A percentile compares a stretch with the other conserved stretches of the same genome.
phyloP scores from a whole-genome alignment of 2,113 vertebrate species.

The Xyliphius kryptos region DNA sequence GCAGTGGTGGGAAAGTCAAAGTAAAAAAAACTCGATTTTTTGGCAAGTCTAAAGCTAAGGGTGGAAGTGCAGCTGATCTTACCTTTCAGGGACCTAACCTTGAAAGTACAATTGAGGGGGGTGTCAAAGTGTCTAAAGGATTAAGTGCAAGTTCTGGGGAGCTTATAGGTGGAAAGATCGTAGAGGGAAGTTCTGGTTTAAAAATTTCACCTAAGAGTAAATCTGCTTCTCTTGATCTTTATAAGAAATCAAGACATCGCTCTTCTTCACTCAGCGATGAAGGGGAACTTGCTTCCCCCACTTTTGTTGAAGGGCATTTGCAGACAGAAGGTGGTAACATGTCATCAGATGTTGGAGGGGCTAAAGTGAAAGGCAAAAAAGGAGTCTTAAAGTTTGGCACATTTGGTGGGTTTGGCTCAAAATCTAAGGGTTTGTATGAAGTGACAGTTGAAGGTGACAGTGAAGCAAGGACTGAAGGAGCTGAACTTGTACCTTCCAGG shows the following conservation, averaged over 20 bases:
- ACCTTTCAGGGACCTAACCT: constrained; percentile 52
- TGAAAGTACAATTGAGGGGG: constrained; percentile 61
- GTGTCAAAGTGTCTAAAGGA: constrained; percentile 70
- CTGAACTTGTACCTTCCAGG: constrained; percentile 61
- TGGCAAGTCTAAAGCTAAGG: constrained; percentile 78
- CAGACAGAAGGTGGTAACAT: constrained; percentile 66
- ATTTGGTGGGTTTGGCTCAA: constrained; percentile 86
- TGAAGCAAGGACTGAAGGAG: constrained; percentile 57
- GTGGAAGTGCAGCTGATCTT: constrained; percentile 52
- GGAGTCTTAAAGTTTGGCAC: constrained; percentile 87
- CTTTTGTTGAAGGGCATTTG: constrained; percentile 63
- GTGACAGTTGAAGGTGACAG: constrained; percentile 75
- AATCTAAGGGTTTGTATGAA: constrained; percentile 87
- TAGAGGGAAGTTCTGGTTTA: constrained; percentile 51
- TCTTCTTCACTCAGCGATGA: constrained; percentile 82
- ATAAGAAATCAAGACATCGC: constrained; percentile 74
- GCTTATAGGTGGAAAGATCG: constrained; percentile 49
- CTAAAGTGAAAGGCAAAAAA: constrained; percentile 66
- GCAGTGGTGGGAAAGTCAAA: constrained; percentile 75
- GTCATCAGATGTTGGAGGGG: constrained; percentile 62
- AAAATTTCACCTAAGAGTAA: constrained; percentile 69
- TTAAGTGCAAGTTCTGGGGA: constrained; percentile 67
- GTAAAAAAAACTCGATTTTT: constrained; percentile 89
- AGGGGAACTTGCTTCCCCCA: constrained; percentile 59
- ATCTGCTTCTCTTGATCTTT: constrained; percentile 75